A percentile compares a stretch with the other conserved stretches of the same genome.
These are phyloP conservation scores for Tipula unca DNA, from an alignment of 2,888 invertebrate genomes.

Conservation along the genomic window DNA sequence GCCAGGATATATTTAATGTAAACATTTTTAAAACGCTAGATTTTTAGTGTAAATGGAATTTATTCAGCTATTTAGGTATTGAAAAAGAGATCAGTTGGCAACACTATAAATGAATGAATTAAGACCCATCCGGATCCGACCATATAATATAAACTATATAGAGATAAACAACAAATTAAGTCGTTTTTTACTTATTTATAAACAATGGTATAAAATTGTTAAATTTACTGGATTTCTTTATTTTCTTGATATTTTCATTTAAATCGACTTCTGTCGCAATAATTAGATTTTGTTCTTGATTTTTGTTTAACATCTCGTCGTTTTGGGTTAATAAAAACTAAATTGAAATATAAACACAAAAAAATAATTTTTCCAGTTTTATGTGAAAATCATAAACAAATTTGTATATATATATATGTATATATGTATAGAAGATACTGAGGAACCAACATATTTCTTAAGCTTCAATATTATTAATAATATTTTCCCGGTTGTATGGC, in stretches of 20 bases:
- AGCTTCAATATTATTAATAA: neutral
- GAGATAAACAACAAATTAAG: too few relatives aligned
- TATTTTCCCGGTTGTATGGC: constrained; percentile 14
- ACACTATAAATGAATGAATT: too few relatives aligned
- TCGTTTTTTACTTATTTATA: too few relatives aligned
- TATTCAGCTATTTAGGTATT: too few relatives aligned
- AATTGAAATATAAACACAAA: neutral
- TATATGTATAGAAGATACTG: neutral
- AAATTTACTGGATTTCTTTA: neutral
- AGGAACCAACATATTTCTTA: neutral
- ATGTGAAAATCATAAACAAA: constrained; percentile 14
- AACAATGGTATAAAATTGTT: neutral
- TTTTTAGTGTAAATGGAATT: too few relatives aligned
- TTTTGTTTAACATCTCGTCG: neutral
- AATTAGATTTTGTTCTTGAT: neutral
- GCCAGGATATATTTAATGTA: too few relatives aligned
- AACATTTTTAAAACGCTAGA: too few relatives aligned
- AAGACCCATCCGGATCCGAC: too few relatives aligned
- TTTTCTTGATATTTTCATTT: neutral
- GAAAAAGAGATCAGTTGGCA: too few relatives aligned
- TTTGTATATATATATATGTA: neutral
- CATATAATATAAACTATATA: too few relatives aligned
- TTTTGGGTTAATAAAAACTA: neutral
- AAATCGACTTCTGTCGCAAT: neutral
- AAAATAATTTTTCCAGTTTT: neutral